Evolutionary conservation across 2,888 invertebrate species (phyloP), one percentile per base, ranked within the genome.

Genomic region (Lepetodrilus schrolli): DNA sequence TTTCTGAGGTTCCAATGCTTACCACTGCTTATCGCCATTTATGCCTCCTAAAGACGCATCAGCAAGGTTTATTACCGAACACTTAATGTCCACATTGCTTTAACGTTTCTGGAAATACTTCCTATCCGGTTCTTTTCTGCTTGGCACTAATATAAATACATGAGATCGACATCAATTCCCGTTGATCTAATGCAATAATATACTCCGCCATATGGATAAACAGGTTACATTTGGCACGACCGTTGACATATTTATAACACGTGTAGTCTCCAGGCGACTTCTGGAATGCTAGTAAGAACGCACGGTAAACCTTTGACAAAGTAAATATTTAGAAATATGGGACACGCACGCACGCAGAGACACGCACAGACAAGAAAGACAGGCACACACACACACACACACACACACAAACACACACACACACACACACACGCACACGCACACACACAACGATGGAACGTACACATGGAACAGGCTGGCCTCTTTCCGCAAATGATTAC

Each of bases 121-220:
- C n/a, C n/a, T n/a, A n/a, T n/a, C n/a, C n/a, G n/a, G n/a, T n/a
- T n/a, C n/a, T n/a, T n/a, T n/a, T n/a, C n/a, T n/a, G n/a, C n/a
- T n/a, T n/a, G n/a, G n/a, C n/a, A n/a, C n/a, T n/a, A n/a, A n/a
- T n/a, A n/a, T n/a, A n/a, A n/a, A n/a, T n/a, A n/a, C n/a, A n/a
- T n/a, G n/a, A n/a, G 58, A 58, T 58, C 58, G 58, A 58, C 43
- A 58, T 58, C 26, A 23, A 21, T 30, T 58, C 58, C 17, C 58
- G 34, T 58, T 17, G 26, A 30, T 30, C 34, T 26, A 58, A 34
- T 17, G 7, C 30, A 26, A 17, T 30, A 58, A 30, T 30, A 58
- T 23, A 34, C 2, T 58, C 30, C 17, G 17, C 58, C 58, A 21
- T 30, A 30, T 34, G 58, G 17, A 13, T 34, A 58, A 30, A 58